Base-by-base conservation (phyloP, 2,888 invertebrate genomes). In the Sphaerophoria taeniata region DNA sequence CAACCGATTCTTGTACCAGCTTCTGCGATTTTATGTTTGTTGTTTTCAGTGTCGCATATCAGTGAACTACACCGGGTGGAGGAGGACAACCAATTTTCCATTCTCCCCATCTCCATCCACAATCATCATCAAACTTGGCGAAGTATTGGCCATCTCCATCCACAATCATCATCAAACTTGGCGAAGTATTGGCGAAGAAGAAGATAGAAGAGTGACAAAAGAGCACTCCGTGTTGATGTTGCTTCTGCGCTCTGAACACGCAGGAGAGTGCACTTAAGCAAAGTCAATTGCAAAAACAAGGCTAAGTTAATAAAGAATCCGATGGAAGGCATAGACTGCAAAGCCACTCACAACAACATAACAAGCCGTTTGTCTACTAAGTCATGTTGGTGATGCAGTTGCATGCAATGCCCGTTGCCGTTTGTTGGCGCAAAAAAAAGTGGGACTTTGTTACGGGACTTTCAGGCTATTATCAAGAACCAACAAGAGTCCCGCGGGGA, bases 371-470 rank as follows among this genome's bases (percentile, higher is more conserved):
- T 60, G 39, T 60, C 43, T 65, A 55, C 56, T 43, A 31, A 67
- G 39, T 49, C 55, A 58, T 73, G 72, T 81, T 81, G 72, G 72
- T 24, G 24, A 81, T 73, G 81, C 51, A 33, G 63, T 72, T 79
- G 58, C 67, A 67, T 67, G 74, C 33, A 11, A 39, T 39, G 6
- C 1, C 6, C 45, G 47, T 58, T 49, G 34, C 73, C 45, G 72
- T 72, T 77, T 58, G 70, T 63, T 71, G 33, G 73, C 53, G 47
- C 11, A 55, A 89, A 91, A 24, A 60, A 90, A 91, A 91, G 90
- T 91, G 91, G 91, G 91, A 90, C 91, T 91, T 90, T 89, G 88
- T 89, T 91, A 91, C 91, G 91, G 91, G 91, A 91, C 91, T 91
- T 91, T 90, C 89, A 88, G 58, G 73, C 76, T 70, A 85, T 85